Conservation (phyloP, 2,797 vertebrate species). For the Tapirus indicus region DNA sequence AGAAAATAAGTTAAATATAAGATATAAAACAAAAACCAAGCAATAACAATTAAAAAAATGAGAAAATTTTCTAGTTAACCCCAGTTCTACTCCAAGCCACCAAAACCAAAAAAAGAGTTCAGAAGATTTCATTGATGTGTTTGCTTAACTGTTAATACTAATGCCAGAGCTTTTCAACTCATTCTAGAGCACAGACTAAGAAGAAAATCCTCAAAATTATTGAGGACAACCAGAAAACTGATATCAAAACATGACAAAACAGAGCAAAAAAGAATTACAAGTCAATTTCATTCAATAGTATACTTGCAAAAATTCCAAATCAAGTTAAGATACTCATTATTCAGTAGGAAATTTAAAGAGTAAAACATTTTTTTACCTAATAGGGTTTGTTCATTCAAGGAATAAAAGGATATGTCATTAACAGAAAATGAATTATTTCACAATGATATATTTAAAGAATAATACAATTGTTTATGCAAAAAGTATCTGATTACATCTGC, state of each 20-base stretch:
- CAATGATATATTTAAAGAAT: background rate
- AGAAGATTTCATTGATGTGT: background rate
- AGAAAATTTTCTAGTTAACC: background rate
- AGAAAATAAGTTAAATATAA: background rate
- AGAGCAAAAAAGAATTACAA: background rate
- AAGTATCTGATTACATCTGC: background rate
- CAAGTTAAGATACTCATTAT: constrained; percentile 12
- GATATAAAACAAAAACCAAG: background rate
- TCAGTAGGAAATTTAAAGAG: constrained; percentile 13
- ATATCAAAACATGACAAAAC: background rate
- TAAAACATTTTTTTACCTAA: background rate
- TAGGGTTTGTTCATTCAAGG: background rate
- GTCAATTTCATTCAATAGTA: background rate
- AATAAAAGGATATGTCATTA: background rate
- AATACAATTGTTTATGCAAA: background rate
- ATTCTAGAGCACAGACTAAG: background rate
- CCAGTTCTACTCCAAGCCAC: background rate
- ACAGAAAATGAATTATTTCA: constrained; percentile 4
- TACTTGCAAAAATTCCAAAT: background rate
- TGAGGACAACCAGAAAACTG: background rate
- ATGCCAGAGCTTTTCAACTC: background rate
- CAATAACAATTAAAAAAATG: background rate
- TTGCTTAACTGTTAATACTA: background rate
- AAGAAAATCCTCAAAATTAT: background rate
- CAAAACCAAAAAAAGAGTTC: background rate